Base-by-base conservation (phyloP, 2,888 invertebrate genomes). In the Tolmerus cingulatus region DNA sequence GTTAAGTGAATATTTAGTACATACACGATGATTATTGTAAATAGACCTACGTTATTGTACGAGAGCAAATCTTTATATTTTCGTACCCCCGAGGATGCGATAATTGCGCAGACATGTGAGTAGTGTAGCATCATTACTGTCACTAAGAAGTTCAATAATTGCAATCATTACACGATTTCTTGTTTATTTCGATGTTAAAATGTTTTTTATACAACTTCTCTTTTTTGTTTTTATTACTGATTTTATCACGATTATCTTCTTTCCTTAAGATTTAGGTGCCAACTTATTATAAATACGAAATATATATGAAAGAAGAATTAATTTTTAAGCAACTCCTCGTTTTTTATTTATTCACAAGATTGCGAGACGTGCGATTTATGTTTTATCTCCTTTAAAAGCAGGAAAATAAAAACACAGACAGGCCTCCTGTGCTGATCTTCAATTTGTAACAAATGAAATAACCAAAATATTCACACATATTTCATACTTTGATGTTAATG, bases 201-300 rank as follows among this genome's bases (percentile, higher is more conserved):
- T 27, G 51, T 81, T 81, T 81, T 79, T 78, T 78, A 78, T 78
- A 78, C 76, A 76, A 34, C 76, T 43, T 78, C n/a, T 40, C 78
- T 27, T 78, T 78, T 78, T 37, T 66, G 37, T 76, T 34, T 78
- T 78, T 78, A 78, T 78, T 78, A 40, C 40, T 43, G 27, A 43
- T 81, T 81, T 37, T 81, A 51, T 81, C 43, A 30, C 51, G 19
- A 81, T 81, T 81, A 51, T 81, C 37, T 78, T 81, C 43, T 51
- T 81, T 51, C 81, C 81, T 81, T 81, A 51, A 46, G 51, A 81
- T 81, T 81, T 81, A 81, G 81, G 81, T 81, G 81, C 81, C 81
- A 81, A 81, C 81, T 51, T 66, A 66, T 76, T 81, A 81, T 81
- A 81, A 81, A 81, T 81, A 81, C 81, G 66, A 81, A 81, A 81